Evolutionary conservation across 2,888 invertebrate species (phyloP).

Genomic region (Noctua fimbriata): DNA sequence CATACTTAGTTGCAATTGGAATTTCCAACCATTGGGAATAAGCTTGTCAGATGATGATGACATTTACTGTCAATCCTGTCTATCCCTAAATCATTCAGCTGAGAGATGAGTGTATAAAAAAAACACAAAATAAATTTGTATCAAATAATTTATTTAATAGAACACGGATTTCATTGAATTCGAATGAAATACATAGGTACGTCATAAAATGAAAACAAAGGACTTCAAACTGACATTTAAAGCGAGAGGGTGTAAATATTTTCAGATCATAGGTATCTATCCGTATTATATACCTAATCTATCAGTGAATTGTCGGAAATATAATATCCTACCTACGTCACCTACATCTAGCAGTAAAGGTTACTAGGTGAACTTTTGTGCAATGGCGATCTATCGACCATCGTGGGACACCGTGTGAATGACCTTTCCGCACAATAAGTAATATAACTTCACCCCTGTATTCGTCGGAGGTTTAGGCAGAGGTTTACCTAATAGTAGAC

Average conservation of each 20-base stretch:
- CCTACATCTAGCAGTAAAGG: conserved; percentile 1
- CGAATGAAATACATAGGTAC: not conserved
- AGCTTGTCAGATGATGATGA: no score
- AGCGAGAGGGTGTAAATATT: not conserved
- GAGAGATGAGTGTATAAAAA: no score
- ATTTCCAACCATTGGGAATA: no score
- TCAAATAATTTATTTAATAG: no score
- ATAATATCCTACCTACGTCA: no score
- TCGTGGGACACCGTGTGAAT: conserved; percentile 10
- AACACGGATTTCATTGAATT: no score
- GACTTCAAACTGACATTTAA: not conserved
- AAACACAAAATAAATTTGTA: no score
- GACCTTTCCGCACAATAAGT: not conserved
- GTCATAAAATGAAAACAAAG: not conserved
- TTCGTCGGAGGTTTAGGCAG: not conserved
- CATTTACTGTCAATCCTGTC: no score
- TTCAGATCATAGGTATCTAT: not conserved
- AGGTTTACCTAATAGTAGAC: not conserved
- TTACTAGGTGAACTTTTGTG: conserved; percentile 35
- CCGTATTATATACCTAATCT: not conserved
- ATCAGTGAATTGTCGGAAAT: not conserved
- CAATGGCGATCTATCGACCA: conserved; percentile 25
- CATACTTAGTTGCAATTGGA: no score
- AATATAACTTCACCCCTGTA: not conserved
- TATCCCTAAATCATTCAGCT: no score